phyloP scores from a whole-genome alignment of 1,140 invertebrate genomes.

The Oryctes rhinoceros region DNA sequence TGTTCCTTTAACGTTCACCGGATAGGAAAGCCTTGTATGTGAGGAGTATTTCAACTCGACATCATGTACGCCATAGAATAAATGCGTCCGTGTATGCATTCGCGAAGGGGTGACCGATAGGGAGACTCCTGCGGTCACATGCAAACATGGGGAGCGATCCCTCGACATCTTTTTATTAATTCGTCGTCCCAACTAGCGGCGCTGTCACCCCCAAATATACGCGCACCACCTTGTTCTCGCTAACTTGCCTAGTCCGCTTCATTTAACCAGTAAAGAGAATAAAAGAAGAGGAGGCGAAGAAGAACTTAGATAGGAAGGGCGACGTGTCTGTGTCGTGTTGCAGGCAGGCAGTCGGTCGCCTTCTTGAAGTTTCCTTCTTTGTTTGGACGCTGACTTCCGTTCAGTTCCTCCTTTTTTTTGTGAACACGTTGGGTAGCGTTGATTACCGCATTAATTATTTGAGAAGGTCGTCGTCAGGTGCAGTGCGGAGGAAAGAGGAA shows the following conservation, averaged over 20 bases:
- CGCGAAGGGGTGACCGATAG: slow-evolving; percentile 27
- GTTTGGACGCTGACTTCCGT: slow-evolving; percentile 23
- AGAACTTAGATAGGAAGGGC: neutral
- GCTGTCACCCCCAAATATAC: slow-evolving; percentile 12
- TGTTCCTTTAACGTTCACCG: no score
- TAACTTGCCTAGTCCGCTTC: slow-evolving; percentile 48
- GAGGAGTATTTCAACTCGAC: no score
- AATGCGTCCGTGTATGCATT: no score
- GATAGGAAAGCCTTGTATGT: no score
- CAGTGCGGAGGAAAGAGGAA: slow-evolving; percentile 7
- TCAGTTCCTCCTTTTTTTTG: neutral
- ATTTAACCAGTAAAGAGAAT: slow-evolving; percentile 42
- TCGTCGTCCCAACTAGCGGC: neutral
- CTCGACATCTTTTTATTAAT: slow-evolving; percentile 45
- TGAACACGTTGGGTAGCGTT: slow-evolving; percentile 12
- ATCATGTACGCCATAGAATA: no score
- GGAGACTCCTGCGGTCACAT: slow-evolving; percentile 43
- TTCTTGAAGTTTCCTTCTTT: slow-evolving; percentile 27
- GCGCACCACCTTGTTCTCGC: slow-evolving; percentile 44
- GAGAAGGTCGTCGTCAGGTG: slow-evolving; percentile 41
- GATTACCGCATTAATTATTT: slow-evolving; percentile 40
- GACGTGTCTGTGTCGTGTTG: neutral
- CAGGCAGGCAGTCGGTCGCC: neutral
- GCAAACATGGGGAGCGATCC: slow-evolving; percentile 43
- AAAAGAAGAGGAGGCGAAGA: slow-evolving; percentile 1